A percentile compares a stretch with the other conserved stretches of the same genome.
Evolutionary conservation across 2,888 invertebrate species (phyloP).

Genomic region (Suillia variegata): DNA sequence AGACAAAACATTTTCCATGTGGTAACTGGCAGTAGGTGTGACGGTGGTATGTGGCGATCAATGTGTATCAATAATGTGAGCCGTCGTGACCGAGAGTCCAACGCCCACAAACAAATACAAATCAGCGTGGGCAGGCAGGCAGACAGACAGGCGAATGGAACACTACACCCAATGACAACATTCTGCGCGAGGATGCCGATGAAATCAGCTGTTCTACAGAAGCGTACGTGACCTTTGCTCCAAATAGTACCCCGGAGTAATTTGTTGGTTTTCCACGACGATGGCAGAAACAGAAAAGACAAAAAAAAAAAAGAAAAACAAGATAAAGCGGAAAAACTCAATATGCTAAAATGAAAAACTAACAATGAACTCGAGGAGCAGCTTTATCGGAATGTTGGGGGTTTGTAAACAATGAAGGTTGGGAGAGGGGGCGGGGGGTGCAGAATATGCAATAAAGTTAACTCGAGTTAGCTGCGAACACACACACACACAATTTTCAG

Average conservation of each 20-base stretch:
- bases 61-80: neutral
- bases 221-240: slow-evolving; percentile 46
- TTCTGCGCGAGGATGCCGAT: slow-evolving; percentile 21
- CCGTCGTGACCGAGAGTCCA: neutral
- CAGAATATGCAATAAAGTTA: neutral
- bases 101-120: neutral
- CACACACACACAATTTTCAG: neutral
- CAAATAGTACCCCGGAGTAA: slow-evolving; percentile 38
- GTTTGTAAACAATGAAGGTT: too few relatives aligned
- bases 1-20: too few relatives aligned
- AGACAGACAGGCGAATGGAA: neutral
- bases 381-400: too few relatives aligned
- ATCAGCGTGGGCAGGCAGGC: neutral
- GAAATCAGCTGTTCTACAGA: slow-evolving; percentile 32
- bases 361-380: too few relatives aligned
- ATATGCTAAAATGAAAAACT: slow-evolving; percentile 3
- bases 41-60: too few relatives aligned
- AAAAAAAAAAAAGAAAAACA: neutral
- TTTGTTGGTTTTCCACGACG: neutral
- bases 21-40: too few relatives aligned
- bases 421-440: neutral
- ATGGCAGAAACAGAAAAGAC: neutral
- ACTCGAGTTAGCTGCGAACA: neutral
- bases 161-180: neutral
- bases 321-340: neutral